Evolutionary conservation across 2,888 invertebrate genomes (phyloP).

Genomic region (Chrysolina haemoptera): DNA sequence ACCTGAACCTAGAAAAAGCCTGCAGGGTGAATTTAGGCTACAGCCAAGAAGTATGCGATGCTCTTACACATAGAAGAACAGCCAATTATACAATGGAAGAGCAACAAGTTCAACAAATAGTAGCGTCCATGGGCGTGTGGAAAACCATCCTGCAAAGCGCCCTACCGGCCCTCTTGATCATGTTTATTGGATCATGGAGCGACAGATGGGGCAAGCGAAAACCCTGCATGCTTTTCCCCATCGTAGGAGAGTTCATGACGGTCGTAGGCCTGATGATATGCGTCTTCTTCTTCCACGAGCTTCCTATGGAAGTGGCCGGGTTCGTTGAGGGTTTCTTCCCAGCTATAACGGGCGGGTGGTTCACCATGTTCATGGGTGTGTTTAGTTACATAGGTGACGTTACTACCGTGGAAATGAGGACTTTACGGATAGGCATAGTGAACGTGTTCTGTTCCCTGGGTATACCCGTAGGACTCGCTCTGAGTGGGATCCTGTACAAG

Average conservation of each 20-base stretch:
- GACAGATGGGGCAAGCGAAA: constrained; percentile 80
- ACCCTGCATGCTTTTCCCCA: constrained; percentile 88
- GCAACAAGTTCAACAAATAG: constrained; percentile 79
- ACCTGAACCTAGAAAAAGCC: constrained; percentile 88
- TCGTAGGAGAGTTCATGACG: constrained; percentile 85
- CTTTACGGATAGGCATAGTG: constrained; percentile 88
- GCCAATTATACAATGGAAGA: constrained; percentile 77
- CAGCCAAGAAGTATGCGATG: constrained; percentile 82
- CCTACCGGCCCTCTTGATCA: constrained; percentile 84
- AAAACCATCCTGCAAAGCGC: constrained; percentile 88
- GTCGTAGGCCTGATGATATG: constrained; percentile 84
- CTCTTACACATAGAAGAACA: constrained; percentile 82
- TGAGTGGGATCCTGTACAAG: constrained; percentile 85
- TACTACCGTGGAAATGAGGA: constrained; percentile 86
- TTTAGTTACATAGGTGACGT: constrained; percentile 92
- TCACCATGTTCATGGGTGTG: constrained; percentile 92
- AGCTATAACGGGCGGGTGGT: constrained; percentile 88
- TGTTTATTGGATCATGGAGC: constrained; percentile 87
- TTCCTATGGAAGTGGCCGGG: constrained; percentile 87
- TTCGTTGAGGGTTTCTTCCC: constrained; percentile 87
- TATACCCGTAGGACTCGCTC: constrained; percentile 89
- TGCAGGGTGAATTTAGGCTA: constrained; percentile 86
- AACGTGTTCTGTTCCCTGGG: constrained; percentile 92
- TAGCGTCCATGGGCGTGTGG: constrained; percentile 88
- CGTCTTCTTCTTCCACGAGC: constrained; percentile 83